Conservation (phyloP, 2,888 invertebrate species). For the Rotaria macrura region DNA sequence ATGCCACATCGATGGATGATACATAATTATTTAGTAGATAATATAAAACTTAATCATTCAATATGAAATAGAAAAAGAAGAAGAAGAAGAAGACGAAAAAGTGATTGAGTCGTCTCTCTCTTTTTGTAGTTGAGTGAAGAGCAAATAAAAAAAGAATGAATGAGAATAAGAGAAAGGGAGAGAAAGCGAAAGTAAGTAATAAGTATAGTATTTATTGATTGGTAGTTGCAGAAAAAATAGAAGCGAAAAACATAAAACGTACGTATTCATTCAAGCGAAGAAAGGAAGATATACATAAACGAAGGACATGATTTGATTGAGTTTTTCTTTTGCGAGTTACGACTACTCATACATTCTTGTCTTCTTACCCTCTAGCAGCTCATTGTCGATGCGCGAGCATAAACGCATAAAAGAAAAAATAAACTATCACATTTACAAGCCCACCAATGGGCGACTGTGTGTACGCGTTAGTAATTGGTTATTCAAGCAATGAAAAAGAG, state of each 20-base stretch:
- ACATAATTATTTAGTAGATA: constrained; percentile 11
- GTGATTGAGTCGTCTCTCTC: background rate
- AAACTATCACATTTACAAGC: background rate
- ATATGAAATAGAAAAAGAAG: background rate
- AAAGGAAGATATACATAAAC: background rate
- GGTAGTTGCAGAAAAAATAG: background rate
- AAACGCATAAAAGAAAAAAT: background rate
- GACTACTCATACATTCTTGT: background rate
- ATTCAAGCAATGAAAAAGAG: background rate
- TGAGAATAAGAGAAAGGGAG: too few species aligned
- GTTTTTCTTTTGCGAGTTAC: background rate
- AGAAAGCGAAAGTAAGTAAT: too few species aligned
- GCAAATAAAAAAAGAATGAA: background rate
- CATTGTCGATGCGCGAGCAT: background rate
- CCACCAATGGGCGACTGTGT: background rate
- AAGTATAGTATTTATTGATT: background rate
- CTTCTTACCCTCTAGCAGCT: background rate
- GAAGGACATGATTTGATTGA: constrained; percentile 12
- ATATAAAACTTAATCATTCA: background rate
- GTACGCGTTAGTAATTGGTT: background rate
- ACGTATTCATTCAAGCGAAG: background rate
- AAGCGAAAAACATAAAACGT: background rate
- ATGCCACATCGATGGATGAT: constrained; percentile 12
- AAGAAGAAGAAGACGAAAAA: too few species aligned
- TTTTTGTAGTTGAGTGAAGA: too few species aligned